Evolutionary conservation across 1,140 invertebrate genomes (phyloP).

Genomic region (Leptinotarsa texana): DNA sequence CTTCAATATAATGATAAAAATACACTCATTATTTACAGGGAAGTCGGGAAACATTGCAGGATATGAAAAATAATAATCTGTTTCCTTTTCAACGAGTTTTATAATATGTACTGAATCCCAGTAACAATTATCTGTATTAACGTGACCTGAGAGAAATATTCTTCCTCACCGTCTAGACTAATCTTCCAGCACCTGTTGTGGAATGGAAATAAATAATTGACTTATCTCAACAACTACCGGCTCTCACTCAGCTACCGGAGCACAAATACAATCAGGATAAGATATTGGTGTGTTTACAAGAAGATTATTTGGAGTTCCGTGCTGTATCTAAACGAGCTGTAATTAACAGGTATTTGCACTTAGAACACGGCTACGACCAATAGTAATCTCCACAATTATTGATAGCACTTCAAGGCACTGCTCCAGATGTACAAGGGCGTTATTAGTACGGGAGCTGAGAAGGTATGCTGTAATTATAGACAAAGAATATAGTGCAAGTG

Average conservation of each 20-base stretch:
- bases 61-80: too few species aligned
- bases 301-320: conserved; percentile 32
- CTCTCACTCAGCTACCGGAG: conserved; percentile 34
- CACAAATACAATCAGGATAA: conserved; percentile 37
- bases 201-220: conserved; percentile 32
- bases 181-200: conserved; percentile 11
- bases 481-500: too few species aligned
- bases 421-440: neutral
- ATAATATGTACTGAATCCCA: neutral
- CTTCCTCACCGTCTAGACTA: neutral
- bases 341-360: conserved; percentile 36
- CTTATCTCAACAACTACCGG: conserved; percentile 36
- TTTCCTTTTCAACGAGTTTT: too few species aligned
- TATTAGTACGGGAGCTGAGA: neutral
- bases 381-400: conserved; percentile 19
- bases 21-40: too few species aligned
- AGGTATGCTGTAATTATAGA: too few species aligned
- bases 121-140: neutral
- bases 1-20: too few species aligned
- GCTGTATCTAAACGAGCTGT: conserved; percentile 28
- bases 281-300: conserved; percentile 46
- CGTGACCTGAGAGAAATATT: too few species aligned
- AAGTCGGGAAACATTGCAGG: too few species aligned
- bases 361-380: conserved; percentile 24
- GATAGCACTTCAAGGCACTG: neutral